A percentile compares a stretch with the other conserved stretches of the same genome.
Conservation (phyloP, 2,113 vertebrate genomes). For the Chloropsis hardwickii region DNA sequence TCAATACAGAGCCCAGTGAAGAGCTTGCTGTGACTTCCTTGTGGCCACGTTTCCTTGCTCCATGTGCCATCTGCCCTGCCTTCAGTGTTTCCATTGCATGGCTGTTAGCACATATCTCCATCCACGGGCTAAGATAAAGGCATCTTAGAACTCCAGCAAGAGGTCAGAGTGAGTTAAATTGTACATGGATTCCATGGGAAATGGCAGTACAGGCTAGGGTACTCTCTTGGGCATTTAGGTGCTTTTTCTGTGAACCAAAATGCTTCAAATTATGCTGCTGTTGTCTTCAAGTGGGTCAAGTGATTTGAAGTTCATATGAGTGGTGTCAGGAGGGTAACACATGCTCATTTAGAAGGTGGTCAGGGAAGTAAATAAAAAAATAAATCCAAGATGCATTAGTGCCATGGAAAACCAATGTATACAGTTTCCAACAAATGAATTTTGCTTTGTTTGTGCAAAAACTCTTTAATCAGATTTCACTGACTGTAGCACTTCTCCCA, state of each 20-base stretch:
- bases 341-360: not conserved
- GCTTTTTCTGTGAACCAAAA: not conserved
- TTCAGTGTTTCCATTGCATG: not conserved
- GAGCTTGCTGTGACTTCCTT: not conserved
- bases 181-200: not conserved
- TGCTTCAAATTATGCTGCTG: not conserved
- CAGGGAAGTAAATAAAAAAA: not conserved
- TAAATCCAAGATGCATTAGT: not conserved
- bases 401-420: not conserved
- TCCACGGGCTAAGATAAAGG: not conserved
- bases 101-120: not conserved
- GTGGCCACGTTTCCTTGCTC: not conserved
- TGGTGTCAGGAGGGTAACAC: not conserved
- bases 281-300: not conserved
- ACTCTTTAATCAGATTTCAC: not conserved
- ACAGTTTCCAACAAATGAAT: not conserved
- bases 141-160: not conserved
- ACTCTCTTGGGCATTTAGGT: not conserved
- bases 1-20: not conserved
- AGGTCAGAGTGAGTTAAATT: not conserved
- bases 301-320: not conserved
- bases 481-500: not conserved
- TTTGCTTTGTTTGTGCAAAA: not conserved
- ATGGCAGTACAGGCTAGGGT: not conserved
- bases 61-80: rapidly evolving